These are phyloP conservation scores for Perdita meconis DNA, from an alignment of 2,888 invertebrate species.

Conservation along the genomic window DNA sequence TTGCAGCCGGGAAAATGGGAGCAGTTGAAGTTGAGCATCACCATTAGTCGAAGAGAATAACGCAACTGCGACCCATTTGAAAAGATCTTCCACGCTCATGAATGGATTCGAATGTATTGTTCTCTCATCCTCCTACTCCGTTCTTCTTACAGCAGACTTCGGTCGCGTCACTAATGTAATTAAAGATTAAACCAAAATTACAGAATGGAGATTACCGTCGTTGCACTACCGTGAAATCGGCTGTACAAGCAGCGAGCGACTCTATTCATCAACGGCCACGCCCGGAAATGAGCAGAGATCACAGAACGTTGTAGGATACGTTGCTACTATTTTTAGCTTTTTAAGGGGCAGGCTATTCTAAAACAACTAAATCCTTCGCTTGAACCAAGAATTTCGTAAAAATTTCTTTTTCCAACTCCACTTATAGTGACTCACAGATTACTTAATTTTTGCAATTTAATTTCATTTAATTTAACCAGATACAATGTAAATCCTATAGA, in stretches of 20 bases:
- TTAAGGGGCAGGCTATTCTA: background rate
- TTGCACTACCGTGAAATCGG: constrained; percentile 27
- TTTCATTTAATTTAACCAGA: background rate
- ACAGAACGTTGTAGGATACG: constrained; percentile 13
- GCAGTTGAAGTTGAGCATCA: background rate
- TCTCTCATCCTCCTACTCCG: background rate
- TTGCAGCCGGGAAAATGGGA: no score
- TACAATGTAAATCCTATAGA: no score
- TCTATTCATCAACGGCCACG: constrained; percentile 26
- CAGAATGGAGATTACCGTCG: constrained; percentile 39
- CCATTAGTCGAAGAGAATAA: background rate
- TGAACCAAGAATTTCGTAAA: background rate
- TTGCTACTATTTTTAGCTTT: constrained; percentile 3
- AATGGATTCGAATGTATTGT: constrained; percentile 9
- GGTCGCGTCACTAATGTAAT: constrained; percentile 41
- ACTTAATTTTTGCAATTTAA: background rate
- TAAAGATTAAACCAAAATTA: constrained; percentile 48
- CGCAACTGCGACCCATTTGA: background rate
- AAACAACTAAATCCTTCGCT: background rate
- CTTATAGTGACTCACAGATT: no score
- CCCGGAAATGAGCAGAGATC: constrained; percentile 35
- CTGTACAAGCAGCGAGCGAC: constrained; percentile 26
- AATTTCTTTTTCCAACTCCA: background rate
- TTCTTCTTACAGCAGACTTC: background rate
- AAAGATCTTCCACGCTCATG: background rate